These are phyloP conservation scores for Hippoglossus stenolepis DNA, from an alignment of 2,113 vertebrate genomes.

Conservation along the genomic window DNA sequence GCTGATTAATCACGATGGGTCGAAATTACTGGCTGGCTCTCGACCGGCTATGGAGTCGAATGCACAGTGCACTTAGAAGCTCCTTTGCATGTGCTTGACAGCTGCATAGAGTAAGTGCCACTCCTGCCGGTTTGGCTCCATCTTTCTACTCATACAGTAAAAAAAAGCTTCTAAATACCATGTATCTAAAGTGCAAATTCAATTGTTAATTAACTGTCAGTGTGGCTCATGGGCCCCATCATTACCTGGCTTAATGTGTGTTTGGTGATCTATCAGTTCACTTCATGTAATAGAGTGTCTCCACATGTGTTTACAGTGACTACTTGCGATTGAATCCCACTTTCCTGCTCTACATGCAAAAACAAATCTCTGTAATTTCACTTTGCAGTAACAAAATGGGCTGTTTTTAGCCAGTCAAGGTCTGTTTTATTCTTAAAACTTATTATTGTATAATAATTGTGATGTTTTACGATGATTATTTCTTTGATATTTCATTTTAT, in stretches of 20 bases:
- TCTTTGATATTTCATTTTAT: neutral
- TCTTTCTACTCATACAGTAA: constrained; percentile 36
- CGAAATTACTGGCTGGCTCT: constrained; percentile 71
- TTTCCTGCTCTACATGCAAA: no score
- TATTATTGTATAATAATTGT: no score
- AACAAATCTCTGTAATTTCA: no score
- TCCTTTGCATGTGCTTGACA: constrained; percentile 70
- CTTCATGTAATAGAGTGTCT: neutral
- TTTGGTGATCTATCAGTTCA: neutral
- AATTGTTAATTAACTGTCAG: neutral
- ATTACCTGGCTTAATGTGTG: neutral
- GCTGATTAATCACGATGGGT: constrained; percentile 75
- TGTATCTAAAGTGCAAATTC: constrained; percentile 4
- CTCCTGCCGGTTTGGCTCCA: constrained; percentile 52
- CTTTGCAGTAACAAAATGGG: no score
- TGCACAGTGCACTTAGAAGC: constrained; percentile 65
- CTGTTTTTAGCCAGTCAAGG: no score
- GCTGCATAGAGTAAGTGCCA: constrained; percentile 65
- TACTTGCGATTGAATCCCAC: no score
- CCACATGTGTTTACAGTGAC: no score
- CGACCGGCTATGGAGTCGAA: constrained; percentile 57
- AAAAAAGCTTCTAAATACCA: constrained; percentile 22
- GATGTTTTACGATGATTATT: no score
- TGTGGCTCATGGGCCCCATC: neutral
- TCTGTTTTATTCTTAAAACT: no score